Evolutionary conservation across 2,113 vertebrate genomes (phyloP), one percentile per base, ranked within the genome.

Genomic region (Entelurus aequoreus): DNA sequence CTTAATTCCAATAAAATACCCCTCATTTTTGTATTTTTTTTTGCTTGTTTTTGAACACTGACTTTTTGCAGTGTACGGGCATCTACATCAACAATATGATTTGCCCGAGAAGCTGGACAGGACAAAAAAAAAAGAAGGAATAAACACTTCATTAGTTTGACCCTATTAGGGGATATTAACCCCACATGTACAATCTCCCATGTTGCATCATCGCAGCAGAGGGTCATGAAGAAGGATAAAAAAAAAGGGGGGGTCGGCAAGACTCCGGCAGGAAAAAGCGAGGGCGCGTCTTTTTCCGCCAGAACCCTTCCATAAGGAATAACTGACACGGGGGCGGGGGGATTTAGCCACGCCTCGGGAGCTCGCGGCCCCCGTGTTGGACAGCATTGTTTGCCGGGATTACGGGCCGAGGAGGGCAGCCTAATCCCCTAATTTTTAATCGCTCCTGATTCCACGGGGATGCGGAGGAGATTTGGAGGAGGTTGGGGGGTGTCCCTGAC

Each of bases 351-450:
- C 72, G 83, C 87, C 79, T 84, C 55, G 40, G 74, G 73, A 86
- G 78, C 74, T 79, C 77, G 79, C 68, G 65, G 36, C 65, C 68
- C 28, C 65, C 11, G 77, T 60, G 76, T 87, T 87, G 78, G 79
- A 81, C 74, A 83, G 84, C 86, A 83, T 90, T 90, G 85, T 88
- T 89, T 86, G 82, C 86, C 79, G 78, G 88, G 86, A 91, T 90
- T 90, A 90, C 76, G 57, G 81, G 82, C 74, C 65, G 68, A 85
- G 82, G 78, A 81, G 81, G 79, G 75, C 69, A 83, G 80, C 79
- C 77, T 90, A 91, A 90, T 91, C 86, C 88, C 79, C 77, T 87
- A 86, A 83, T 86, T 86, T 88, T 82, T 88, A 89, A 89, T 89
- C 89, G 86, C 79, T 77, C 75, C 66, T 82, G 86, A 88, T 88